Base-by-base conservation (phyloP, 2,888 invertebrate species). In the Pandemis heparana region DNA sequence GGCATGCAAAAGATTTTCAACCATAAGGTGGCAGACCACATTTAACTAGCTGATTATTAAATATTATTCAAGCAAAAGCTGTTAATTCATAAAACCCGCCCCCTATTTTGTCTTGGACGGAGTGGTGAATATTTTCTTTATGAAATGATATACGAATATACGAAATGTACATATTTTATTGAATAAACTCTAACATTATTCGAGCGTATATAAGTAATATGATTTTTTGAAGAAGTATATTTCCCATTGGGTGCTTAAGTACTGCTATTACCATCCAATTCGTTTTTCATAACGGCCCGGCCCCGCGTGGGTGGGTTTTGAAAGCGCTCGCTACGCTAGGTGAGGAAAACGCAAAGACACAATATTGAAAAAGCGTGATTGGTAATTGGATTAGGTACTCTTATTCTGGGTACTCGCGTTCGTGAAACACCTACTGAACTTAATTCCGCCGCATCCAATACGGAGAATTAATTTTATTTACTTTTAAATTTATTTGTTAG, bases 331-430 rank as follows among this genome's bases (percentile, higher is more conserved):
- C 41, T 14, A 38, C 56, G 63, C 1, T 41, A 74, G 60, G 66
- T 67, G 62, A 46, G 41, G 38, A 51, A 71, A 74, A 67, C 51
- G 62, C 23, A 74, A 69, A 61, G 63, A 70, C 18, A 74, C 61
- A 56, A 48, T 74, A 74, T 74, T 67, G 71, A 67, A 74, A 66
- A 74, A 70, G 65, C 74, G 65, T 74, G 74, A 74, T 74, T 70
- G 65, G 69, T 70, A 65, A 74, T 74, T 61, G 60, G 43, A 64
- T 73, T 73, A n/a, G n/a, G n/a, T n/a, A 72, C 48, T 48, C 38
- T 23, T 39, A 16, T 46, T 32, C 46, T 14, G 63, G 39, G 62
- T 56, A 74, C 68, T 60, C 59, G 63, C 14, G 69, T 39, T 65
- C 61, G 59, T 65, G 60, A 65, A 65, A 70, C 46, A 23, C 64